Evolutionary conservation across 2,888 invertebrate species (phyloP).

Genomic region (Dryobota labecula): DNA sequence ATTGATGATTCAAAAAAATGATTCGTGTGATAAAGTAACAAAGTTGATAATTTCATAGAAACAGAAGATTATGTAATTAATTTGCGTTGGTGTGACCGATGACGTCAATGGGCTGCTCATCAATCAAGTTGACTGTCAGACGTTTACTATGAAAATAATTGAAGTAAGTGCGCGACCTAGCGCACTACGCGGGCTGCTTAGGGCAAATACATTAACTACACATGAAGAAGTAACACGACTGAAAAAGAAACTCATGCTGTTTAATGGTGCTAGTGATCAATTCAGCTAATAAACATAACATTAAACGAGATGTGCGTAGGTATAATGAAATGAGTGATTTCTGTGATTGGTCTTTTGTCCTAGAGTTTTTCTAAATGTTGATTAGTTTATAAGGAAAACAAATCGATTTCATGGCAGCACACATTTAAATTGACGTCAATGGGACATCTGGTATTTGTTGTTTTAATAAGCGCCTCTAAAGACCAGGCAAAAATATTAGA

Average conservation of each 20-base stretch:
- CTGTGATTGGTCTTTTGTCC: background rate
- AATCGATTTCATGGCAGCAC: slow-evolving; percentile 3
- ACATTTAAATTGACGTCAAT: slow-evolving; percentile 38
- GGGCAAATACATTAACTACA: slow-evolving; percentile 30
- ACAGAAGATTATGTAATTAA: slow-evolving; percentile 42
- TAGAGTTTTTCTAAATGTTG: background rate
- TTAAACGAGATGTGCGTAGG: slow-evolving; percentile 1
- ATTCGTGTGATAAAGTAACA: slow-evolving; percentile 21
- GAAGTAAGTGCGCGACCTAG: slow-evolving; percentile 59
- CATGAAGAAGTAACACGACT: slow-evolving; percentile 2
- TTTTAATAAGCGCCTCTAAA: slow-evolving; percentile 30
- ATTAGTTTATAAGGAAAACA: slow-evolving; percentile 26
- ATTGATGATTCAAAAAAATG: slow-evolving; percentile 13
- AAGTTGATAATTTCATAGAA: slow-evolving; percentile 27
- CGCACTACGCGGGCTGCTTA: slow-evolving; percentile 28
- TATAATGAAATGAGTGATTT: slow-evolving; percentile 1
- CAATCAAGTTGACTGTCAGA: slow-evolving; percentile 51
- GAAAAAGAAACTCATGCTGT: slow-evolving; percentile 21
- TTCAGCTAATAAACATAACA: background rate
- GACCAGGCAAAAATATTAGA: background rate
- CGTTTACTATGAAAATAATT: slow-evolving; percentile 50
- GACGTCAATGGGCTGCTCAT: slow-evolving; percentile 58
- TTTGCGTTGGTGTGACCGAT: slow-evolving; percentile 36
- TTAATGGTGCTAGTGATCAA: slow-evolving; percentile 21
- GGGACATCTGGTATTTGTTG: slow-evolving; percentile 33